phyloP scores from a whole-genome alignment of 2,888 invertebrate genomes.

The Brachylomia viminalis region DNA sequence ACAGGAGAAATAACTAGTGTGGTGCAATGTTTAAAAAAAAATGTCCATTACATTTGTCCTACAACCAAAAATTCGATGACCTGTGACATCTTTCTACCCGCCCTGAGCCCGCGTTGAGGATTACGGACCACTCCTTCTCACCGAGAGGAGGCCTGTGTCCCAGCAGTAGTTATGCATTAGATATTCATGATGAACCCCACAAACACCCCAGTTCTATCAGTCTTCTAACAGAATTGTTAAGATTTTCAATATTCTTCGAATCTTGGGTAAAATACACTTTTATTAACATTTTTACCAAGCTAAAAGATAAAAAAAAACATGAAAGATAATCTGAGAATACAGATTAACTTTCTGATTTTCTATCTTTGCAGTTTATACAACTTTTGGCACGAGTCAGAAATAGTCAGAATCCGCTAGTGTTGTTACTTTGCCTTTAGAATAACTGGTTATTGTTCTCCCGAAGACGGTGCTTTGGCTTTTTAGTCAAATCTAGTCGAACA shows the following conservation, averaged over 20 bases:
- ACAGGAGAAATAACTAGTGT: no score
- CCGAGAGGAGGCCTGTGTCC: no score
- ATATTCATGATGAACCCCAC: not conserved
- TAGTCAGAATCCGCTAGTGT: not conserved
- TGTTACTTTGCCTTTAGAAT: not conserved
- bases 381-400: not conserved
- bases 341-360: not conserved
- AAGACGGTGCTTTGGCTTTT: not conserved
- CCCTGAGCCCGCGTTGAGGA: no score
- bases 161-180: no score
- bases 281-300: not conserved
- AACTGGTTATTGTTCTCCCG: not conserved
- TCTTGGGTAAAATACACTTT: not conserved
- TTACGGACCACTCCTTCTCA: no score
- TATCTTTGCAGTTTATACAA: constrained; percentile 1
- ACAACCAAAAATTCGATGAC: no score
- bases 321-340: no score
- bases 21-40: no score
- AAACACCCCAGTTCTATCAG: not conserved
- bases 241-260: not conserved
- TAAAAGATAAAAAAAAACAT: no score
- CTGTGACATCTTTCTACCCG: no score
- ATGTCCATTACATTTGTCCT: no score
- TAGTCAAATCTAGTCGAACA: not conserved
- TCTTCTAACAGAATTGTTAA: not conserved